A percentile compares a stretch with the other conserved stretches of the same genome.
Evolutionary conservation across 2,888 invertebrate genomes (phyloP).

Genomic region (Tiphia femorata): DNA sequence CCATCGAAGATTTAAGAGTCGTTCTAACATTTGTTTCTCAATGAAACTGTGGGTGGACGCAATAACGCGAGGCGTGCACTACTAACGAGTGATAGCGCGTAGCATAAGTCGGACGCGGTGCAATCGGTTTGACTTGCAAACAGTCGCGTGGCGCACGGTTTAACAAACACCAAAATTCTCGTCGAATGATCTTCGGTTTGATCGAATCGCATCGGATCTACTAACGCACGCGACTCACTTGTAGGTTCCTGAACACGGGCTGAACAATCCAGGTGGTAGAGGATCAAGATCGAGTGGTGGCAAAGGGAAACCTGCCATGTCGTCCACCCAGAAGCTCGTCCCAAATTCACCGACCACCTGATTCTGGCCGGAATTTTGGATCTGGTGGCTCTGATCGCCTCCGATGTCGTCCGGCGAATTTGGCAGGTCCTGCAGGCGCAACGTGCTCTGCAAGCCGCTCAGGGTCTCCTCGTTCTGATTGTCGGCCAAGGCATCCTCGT

Average conservation of each 20-base stretch:
- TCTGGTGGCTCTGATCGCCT: constrained; percentile 55
- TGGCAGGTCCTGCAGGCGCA: constrained; percentile 64
- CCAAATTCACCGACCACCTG: constrained; percentile 67
- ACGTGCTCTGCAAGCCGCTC: constrained; percentile 51
- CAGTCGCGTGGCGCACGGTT: too few relatives aligned
- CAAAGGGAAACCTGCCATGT: constrained; percentile 88
- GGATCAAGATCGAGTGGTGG: constrained; percentile 89
- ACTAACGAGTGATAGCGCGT: too few relatives aligned
- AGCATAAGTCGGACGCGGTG: too few relatives aligned
- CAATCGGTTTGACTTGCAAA: too few relatives aligned
- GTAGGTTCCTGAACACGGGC: constrained; percentile 83
- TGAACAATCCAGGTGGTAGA: constrained; percentile 88
- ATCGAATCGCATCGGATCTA: too few relatives aligned
- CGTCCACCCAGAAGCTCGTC: constrained; percentile 78
- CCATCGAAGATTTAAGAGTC: too few relatives aligned
- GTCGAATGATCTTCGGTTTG: too few relatives aligned
- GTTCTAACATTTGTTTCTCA: too few relatives aligned
- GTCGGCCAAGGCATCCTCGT: constrained; percentile 53
- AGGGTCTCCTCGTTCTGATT: constrained; percentile 35
- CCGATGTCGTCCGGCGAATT: constrained; percentile 59
- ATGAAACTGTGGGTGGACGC: too few relatives aligned
- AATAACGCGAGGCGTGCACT: too few relatives aligned
- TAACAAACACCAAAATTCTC: too few relatives aligned
- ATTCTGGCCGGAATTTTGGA: constrained; percentile 56
- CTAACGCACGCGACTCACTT: constrained; percentile 76